Percentiles rank a stretch among this genome's conserved stretches.
Conservation (phyloP, 2,113 vertebrate genomes). For the Pseudois nayaur region DNA sequence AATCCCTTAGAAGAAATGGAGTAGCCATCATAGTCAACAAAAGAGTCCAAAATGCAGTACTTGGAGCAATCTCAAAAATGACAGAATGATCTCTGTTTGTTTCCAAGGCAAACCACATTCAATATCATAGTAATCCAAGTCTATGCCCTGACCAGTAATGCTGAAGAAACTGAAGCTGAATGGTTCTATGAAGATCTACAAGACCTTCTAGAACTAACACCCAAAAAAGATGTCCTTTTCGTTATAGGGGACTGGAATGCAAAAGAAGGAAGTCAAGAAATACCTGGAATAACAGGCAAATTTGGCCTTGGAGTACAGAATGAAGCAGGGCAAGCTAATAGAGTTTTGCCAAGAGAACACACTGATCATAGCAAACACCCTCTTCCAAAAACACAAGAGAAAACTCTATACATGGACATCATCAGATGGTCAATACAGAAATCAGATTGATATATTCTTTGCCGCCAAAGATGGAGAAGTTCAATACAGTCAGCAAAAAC, state of each 20-base stretch:
- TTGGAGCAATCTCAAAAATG: neutral
- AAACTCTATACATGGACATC: neutral
- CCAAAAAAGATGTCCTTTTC: neutral
- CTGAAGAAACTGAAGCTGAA: neutral
- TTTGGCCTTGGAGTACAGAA: neutral
- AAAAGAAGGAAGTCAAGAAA: neutral
- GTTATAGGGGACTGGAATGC: neutral
- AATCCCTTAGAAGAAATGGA: neutral
- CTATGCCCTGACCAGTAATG: neutral
- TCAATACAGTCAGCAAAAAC: neutral
- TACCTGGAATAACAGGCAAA: neutral
- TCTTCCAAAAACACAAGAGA: neutral
- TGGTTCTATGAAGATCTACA: neutral
- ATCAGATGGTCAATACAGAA: neutral
- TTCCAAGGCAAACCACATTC: neutral
- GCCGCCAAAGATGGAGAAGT: neutral
- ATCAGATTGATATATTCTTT: neutral
- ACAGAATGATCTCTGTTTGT: neutral
- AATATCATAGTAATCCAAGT: neutral
- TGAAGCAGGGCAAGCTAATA: neutral
- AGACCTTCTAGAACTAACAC: neutral
- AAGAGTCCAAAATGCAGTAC: neutral
- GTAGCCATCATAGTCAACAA: neutral
- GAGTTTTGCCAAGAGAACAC: neutral
- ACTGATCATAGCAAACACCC: neutral